Base-by-base conservation (phyloP, 2,113 vertebrate genomes). In the Pluvianellus socialis region DNA sequence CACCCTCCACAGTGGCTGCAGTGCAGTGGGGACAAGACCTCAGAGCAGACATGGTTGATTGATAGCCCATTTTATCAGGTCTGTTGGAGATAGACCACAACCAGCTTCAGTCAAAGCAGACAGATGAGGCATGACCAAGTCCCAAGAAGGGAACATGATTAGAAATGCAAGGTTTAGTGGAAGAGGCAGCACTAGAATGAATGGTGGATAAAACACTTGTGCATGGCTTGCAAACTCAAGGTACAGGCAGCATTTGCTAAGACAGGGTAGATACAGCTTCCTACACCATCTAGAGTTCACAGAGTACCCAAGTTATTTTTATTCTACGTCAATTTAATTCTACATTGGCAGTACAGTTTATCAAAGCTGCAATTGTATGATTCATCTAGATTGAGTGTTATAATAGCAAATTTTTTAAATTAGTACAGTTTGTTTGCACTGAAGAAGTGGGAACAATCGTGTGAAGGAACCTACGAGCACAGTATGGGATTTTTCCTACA, bases 1-100 rank as follows among this genome's bases (percentile, higher is more conserved):
- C 24, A 32, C 23, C 53, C n/a, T n/a, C 40, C 42, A 62, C n/a
- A 12, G 4, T 6, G 33, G 59, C 70, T 62, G 50, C n/a, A 21
- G 16, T 2, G 3, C 21, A 28, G 44, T 0, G 0, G 45, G 45
- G 26, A 56, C 15, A 2, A 0, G 0, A 4, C 28, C 55, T 30
- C 33, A 7, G 45, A 32, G 9, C 3, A 7, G 40, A 9, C 1
- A 6, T 7, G 7, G 22, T 2, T 50, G 12, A 8, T 22, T 50
- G 12, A 8, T 22, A 52, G 53, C 9, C 58, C 10, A 1, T 28
- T 40, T n/a, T 18, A 19, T 44, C 53, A 44, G 30, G 8, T 58
- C 50, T 42, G 4, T 4, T n/a, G 38, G 19, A 75, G 24, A 50
- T 49, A 56, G 42, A 45, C 32, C 32, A 49, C 75, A 76, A 12